Evolutionary conservation across 1,140 invertebrate genomes (phyloP), one percentile per base, ranked within the genome.

Genomic region (Bombus confusus): DNA sequence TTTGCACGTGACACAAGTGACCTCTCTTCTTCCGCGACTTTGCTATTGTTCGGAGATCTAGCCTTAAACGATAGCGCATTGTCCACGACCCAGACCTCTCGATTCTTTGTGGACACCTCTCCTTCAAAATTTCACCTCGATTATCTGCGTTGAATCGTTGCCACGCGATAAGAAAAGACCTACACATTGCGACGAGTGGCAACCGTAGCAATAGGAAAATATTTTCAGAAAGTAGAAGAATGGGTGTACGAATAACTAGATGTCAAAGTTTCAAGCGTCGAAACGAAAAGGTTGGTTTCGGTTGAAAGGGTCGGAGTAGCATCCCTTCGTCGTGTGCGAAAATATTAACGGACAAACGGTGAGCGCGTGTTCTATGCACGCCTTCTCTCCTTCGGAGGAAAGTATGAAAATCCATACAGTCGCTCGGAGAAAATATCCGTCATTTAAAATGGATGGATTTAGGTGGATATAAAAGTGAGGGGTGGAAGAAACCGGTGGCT

Each of bases 371-470:
- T 73, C 78, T 79, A 52, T 80, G 69, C 71, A 80, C 43, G 31
- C n/a, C 62, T 77, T 28, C 37, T 28, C 71, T 71, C 39, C 47
- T 52, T 73, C 72, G 68, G 47, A 75, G 85, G 78, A 91, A 91
- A 89, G 89, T 91, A 92, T 92, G 91, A 94, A 93, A 93, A 93
- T 93, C 92, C 92, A 94, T 93, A 93, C 87, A 92, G 89, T 91
- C 92, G 90, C 86, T 90, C 86, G 91, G 89, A 92, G 91, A 93
- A 94, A 94, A 93, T 94, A 93, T 94, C 92, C 92, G 92, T 94
- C 92, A 94, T 94, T 94, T 94, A 94, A 94, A 94, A 94, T 94
- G 93, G 93, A 94, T 94, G 92, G 93, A 93, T 94, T 93, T 93
- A 93, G 91, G 91, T 91, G 93, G 91, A 92, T 93, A 93, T 92